These are phyloP conservation scores for Heterodera carotae DNA, from an alignment of 1,140 invertebrate species.

Conservation along the genomic window DNA sequence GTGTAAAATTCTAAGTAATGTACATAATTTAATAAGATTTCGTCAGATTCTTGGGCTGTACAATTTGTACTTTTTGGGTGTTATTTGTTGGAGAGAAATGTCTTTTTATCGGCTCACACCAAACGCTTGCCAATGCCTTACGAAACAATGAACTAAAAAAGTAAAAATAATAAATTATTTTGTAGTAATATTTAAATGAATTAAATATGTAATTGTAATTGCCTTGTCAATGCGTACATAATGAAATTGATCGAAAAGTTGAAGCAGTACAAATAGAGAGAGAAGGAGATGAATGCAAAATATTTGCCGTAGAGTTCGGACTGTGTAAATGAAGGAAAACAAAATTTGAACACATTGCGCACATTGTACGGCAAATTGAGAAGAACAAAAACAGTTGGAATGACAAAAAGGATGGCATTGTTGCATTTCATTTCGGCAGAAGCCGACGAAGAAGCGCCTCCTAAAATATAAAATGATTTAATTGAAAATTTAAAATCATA, in stretches of 20 bases:
- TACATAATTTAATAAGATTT: too few relatives aligned
- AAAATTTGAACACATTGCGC: conserved; percentile 20
- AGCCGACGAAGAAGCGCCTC: neutral
- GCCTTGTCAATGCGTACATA: conserved; percentile 20
- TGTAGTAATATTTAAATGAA: neutral
- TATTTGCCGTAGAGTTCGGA: neutral
- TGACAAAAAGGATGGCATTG: conserved; percentile 15
- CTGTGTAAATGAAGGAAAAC: neutral
- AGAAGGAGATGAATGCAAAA: neutral
- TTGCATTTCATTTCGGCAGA: conserved; percentile 18
- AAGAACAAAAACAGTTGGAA: conserved; percentile 15
- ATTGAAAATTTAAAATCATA: neutral
- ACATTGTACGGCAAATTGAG: conserved; percentile 27
- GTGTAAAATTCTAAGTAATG: too few relatives aligned
- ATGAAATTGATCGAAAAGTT: conserved; percentile 28
- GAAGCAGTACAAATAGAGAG: conserved; percentile 11
- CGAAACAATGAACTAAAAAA: conserved; percentile 8
- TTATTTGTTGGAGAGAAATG: neutral
- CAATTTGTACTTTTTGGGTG: neutral
- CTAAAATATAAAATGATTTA: neutral
- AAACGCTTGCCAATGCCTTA: neutral
- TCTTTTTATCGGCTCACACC: neutral
- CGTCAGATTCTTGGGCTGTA: too few relatives aligned
- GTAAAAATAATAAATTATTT: neutral
- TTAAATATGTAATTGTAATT: neutral